phyloP scores from a whole-genome alignment of 2,113 vertebrate species.

The Microcebus jonahi region DNA sequence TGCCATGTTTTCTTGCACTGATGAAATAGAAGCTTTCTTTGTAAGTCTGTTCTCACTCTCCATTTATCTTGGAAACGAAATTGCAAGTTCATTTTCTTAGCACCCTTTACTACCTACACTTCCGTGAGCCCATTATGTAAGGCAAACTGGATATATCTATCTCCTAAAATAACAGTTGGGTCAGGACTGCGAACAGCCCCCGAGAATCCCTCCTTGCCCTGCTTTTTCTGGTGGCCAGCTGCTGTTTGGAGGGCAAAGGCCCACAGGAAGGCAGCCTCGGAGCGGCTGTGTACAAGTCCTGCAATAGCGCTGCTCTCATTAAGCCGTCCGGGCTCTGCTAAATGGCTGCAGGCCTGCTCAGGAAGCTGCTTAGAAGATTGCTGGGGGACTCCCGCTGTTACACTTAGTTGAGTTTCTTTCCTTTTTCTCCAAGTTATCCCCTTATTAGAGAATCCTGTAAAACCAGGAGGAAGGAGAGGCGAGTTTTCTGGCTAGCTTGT shows the following conservation, averaged over 20 bases:
- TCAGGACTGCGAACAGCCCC: neutral
- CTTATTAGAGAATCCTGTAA: slow-evolving; percentile 79
- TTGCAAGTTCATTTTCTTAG: slow-evolving; percentile 35
- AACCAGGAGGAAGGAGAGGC: slow-evolving; percentile 77
- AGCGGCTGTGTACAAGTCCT: neutral
- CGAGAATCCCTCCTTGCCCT: neutral
- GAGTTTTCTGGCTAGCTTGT: slow-evolving; percentile 53
- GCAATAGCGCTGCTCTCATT: slow-evolving; percentile 47
- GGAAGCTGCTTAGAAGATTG: slow-evolving; percentile 73
- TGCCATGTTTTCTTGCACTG: neutral
- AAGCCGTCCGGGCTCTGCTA: slow-evolving; percentile 22
- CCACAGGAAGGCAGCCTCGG: neutral
- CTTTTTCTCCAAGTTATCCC: slow-evolving; percentile 62
- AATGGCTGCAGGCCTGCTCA: slow-evolving; percentile 62
- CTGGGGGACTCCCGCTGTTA: slow-evolving; percentile 73
- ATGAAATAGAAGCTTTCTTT: neutral
- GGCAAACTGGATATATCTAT: neutral
- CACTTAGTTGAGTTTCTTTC: slow-evolving; percentile 70
- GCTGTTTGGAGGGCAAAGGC: neutral
- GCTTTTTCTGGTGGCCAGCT: neutral
- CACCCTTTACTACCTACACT: neutral
- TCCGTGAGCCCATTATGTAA: slow-evolving; percentile 9
- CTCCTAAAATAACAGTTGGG: neutral
- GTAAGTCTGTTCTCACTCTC: neutral
- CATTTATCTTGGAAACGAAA: slow-evolving; percentile 32